These are phyloP conservation scores for Phymastichus coffea DNA, from an alignment of 1,140 invertebrate genomes.

Conservation along the genomic window DNA sequence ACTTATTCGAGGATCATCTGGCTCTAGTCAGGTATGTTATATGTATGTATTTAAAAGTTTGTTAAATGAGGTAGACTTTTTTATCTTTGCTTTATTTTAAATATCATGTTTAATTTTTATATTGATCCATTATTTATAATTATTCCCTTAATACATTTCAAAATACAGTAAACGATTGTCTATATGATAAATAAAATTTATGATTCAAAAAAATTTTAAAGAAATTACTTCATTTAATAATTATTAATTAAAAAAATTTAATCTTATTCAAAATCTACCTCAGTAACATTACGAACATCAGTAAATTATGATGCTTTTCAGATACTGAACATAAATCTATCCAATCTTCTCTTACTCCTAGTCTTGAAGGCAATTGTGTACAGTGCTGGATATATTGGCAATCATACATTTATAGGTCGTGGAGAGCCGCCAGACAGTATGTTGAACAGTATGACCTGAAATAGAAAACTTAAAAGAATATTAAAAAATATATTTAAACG, in stretches of 20 bases:
- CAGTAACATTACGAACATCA: too few species aligned
- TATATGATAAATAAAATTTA: too few species aligned
- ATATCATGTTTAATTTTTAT: too few species aligned
- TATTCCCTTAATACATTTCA: too few species aligned
- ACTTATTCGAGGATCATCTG: conserved; percentile 62
- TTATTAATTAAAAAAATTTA: too few species aligned
- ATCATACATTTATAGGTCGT: conserved; percentile 44
- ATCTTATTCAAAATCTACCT: too few species aligned
- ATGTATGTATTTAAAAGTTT: neutral
- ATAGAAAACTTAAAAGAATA: neutral
- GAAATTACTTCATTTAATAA: too few species aligned
- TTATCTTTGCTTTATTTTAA: too few species aligned
- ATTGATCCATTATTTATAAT: too few species aligned
- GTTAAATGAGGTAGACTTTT: too few species aligned
- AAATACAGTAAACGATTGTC: too few species aligned
- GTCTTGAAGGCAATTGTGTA: conserved; percentile 80
- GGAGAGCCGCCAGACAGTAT: conserved; percentile 45
- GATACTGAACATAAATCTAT: conserved; percentile 80
- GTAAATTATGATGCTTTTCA: conserved; percentile 48
- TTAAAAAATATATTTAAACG: conserved; percentile 5
- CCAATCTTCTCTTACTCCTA: conserved; percentile 76
- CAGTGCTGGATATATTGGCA: conserved; percentile 75
- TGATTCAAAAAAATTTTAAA: too few species aligned
- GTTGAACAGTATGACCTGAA: neutral
- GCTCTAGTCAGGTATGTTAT: conserved; percentile 60